Percentiles rank a stretch among this genome's conserved stretches.
Evolutionary conservation across 2,113 vertebrate species (phyloP).

Genomic region (Mustela nigripes): DNA sequence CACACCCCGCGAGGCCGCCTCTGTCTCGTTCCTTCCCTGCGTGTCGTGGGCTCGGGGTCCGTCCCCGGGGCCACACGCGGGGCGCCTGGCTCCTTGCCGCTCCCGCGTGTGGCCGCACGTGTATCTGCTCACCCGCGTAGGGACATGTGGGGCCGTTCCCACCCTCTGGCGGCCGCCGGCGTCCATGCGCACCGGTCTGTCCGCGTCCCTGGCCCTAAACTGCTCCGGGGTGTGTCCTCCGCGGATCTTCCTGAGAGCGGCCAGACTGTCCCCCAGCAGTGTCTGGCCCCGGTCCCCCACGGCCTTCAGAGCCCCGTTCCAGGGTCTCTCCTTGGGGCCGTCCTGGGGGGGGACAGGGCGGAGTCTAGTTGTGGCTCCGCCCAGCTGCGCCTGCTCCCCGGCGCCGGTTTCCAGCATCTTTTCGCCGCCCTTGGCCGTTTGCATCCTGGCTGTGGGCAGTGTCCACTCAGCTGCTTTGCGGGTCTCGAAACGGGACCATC

Average conservation of each 20-base stretch:
- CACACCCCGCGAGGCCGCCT: neutral
- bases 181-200: neutral
- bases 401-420: too few relatives aligned
- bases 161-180: too few relatives aligned
- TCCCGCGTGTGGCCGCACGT: too few relatives aligned
- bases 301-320: too few relatives aligned
- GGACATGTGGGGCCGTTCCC: neutral
- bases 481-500: neutral
- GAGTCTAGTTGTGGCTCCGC: neutral
- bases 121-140: rapidly evolving
- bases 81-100: neutral
- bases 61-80: rapidly evolving
- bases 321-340: neutral
- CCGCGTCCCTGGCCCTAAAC: too few relatives aligned
- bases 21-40: too few relatives aligned
- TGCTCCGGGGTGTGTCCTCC: too few relatives aligned
- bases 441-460: too few relatives aligned
- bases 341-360: neutral
- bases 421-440: neutral
- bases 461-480: neutral
- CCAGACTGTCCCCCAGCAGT: too few relatives aligned
- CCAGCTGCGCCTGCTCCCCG: too few relatives aligned
- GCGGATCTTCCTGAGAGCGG: too few relatives aligned
- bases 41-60: neutral
- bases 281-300: too few relatives aligned